phyloP scores from a whole-genome alignment of 1,140 invertebrate species.

The Lucilia sericata region DNA sequence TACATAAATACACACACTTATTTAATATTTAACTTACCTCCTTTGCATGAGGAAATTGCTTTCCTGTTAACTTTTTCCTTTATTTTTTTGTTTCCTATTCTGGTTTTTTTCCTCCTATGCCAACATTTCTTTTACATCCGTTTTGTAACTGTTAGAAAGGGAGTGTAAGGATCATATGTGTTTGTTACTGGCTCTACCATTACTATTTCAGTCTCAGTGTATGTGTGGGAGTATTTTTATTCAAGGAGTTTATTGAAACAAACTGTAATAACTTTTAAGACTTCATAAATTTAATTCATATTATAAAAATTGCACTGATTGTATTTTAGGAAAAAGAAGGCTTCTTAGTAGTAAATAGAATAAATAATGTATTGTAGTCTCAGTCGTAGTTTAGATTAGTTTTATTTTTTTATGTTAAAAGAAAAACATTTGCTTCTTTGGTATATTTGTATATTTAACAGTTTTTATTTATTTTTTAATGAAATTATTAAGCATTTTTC shows the following conservation, averaged over 20 bases:
- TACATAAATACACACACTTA: not conserved
- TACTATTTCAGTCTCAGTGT: not conserved
- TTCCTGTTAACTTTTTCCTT: slow-evolving; percentile 36
- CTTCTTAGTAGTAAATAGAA: not conserved
- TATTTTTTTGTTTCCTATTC: not conserved
- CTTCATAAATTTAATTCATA: slow-evolving; percentile 34
- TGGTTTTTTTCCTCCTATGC: not conserved
- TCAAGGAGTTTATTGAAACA: not conserved
- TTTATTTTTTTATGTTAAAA: not conserved
- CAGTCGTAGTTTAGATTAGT: not conserved
- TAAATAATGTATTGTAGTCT: not conserved
- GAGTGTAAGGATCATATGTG: not conserved
- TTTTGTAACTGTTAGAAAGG: not conserved
- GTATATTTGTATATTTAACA: no score
- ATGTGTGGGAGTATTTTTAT: not conserved
- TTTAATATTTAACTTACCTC: slow-evolving; percentile 32
- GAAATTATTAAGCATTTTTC: no score
- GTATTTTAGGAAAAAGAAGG: not conserved
- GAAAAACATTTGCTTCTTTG: no score
- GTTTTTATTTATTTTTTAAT: no score
- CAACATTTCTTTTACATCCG: slow-evolving; percentile 9
- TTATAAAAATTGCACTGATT: slow-evolving; percentile 34
- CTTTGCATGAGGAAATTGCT: slow-evolving; percentile 41
- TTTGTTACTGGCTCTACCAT: not conserved
- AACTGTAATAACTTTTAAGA: not conserved